Evolutionary conservation across 1,140 invertebrate species (phyloP).

Genomic region (Nasonia vitripennis): DNA sequence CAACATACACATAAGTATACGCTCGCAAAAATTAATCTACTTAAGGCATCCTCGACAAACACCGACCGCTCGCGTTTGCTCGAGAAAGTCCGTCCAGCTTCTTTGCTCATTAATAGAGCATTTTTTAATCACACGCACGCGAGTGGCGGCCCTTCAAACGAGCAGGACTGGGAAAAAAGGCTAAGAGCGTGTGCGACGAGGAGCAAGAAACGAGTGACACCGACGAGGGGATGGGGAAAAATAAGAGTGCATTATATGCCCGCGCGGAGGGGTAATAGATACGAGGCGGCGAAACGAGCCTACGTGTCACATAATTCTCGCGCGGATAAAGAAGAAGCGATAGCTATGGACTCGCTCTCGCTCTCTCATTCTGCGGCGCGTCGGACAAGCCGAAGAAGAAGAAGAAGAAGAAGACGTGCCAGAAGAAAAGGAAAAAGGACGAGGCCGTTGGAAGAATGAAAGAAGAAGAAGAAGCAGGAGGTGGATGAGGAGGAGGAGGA

Average conservation of each 20-base stretch:
- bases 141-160: neutral
- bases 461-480: neutral
- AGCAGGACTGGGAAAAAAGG: neutral
- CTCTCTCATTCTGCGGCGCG: neutral
- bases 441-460: neutral
- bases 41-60: neutral
- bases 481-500: neutral
- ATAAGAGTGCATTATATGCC: neutral
- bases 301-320: constrained; percentile 37
- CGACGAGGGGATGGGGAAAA: neutral
- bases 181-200: neutral
- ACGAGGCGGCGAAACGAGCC: constrained; percentile 7
- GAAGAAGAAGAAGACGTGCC: neutral
- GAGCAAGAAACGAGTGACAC: neutral
- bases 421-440: neutral
- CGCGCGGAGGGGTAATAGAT: constrained; percentile 14
- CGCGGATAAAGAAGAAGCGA: constrained; percentile 18
- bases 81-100: too few species aligned
- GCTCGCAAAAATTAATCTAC: constrained; percentile 14
- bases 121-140: neutral
- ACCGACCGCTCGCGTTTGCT: neutral
- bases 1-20: too few species aligned
- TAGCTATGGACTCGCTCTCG: too few species aligned
- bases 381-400: neutral
- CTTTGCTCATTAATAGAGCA: too few species aligned